Conservation (phyloP, 1,140 invertebrate genomes). For the Lasioglossum albipes region DNA sequence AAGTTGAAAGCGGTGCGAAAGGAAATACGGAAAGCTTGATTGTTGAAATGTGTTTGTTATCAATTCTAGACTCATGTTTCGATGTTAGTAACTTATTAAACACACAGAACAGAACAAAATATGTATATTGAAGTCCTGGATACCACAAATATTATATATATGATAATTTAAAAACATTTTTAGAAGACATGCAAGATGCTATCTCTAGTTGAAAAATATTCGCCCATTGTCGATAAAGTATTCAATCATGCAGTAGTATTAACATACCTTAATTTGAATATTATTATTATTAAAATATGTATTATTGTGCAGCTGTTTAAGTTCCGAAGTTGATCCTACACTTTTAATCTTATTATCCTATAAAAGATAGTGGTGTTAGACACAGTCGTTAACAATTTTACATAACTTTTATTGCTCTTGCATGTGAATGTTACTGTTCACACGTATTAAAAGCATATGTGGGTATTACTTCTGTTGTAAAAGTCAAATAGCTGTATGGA, state of each 20-base stretch:
- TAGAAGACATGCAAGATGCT: conserved; percentile 58
- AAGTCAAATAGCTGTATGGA: not conserved
- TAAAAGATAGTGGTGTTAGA: conserved; percentile 54
- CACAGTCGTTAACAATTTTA: conserved; percentile 4
- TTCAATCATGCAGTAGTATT: conserved; percentile 53
- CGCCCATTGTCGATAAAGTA: conserved; percentile 44
- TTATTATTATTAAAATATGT: conserved; percentile 53
- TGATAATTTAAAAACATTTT: conserved; percentile 46
- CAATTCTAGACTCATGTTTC: conserved; percentile 5
- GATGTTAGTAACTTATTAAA: not conserved
- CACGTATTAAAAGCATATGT: not conserved
- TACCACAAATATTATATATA: conserved; percentile 10
- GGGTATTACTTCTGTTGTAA: not conserved
- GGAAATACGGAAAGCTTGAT: not conserved
- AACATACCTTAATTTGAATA: conserved; percentile 56
- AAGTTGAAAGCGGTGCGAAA: conserved; percentile 4
- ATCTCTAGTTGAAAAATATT: conserved; percentile 56
- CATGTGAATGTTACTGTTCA: conserved; percentile 13
- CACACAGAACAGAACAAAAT: not conserved
- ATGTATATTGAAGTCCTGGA: conserved; percentile 12
- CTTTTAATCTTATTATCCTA: conserved; percentile 65
- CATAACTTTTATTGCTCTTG: conserved; percentile 1
- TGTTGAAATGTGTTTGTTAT: conserved; percentile 2
- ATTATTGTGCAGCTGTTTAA: conserved; percentile 43
- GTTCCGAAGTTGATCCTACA: conserved; percentile 54